Evolutionary conservation across 2,113 vertebrate genomes (phyloP), one percentile per base, ranked within the genome.

Genomic region (Montifringilla adamsi): DNA sequence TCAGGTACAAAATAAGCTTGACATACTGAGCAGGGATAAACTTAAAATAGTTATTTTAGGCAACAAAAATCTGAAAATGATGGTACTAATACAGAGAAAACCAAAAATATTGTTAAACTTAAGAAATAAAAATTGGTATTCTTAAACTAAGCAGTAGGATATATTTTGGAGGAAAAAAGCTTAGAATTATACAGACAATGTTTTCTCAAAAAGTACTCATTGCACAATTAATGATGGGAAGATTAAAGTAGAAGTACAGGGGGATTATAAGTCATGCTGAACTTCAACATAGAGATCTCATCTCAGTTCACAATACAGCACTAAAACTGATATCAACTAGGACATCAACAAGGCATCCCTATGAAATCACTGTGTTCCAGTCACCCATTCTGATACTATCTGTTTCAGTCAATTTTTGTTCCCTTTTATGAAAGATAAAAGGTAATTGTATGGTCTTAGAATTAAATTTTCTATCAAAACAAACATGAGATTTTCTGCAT

Each of bases 71-170:
- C 11, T 60, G 19, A 47, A 88, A 76, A 70, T 35, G 0, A 15
- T 52, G 5, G 9, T 75, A 14, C 26, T 50, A 75, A 43, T 47
- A 62, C 3, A 68, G 9, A 64, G 12, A 39, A 87, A 84, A 56
- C 0, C 0, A 49, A 41, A 23, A 23, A 28, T 66, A 31, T 39
- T 52, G 0, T 39, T 84, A n/a, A 83, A 60, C 3, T 46, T 68
- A 63, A 46, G 23, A 68, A 77, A 35, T 31, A 53, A 62, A 8
- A 58, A 63, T 9, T 53, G 0, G 2, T 33, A 31, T 56, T 81
- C 1, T 14, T 13, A 35, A n/a, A 81, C 3, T 28, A 67, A 75
- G 2, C 3, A 24, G 7, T 13, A 73, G n/a, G 24, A 33, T 68
- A 52, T 22, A 1, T 43, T 23, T 35, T 69, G 28, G 27, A 66